Conservation (phyloP, 2,888 invertebrate genomes). For the Monoplex corrugatus region DNA sequence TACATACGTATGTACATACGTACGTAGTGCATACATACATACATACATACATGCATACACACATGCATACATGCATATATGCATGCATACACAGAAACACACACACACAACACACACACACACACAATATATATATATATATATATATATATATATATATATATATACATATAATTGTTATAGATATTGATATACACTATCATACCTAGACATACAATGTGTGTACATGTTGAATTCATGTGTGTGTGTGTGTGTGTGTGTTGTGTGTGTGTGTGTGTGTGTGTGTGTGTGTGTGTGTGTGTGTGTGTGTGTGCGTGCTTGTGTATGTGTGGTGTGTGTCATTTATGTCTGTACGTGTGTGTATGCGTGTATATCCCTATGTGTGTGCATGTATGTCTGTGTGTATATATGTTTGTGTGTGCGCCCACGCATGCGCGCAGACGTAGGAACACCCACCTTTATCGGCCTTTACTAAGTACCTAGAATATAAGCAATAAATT, state of each 20-base stretch:
- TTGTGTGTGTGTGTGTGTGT: neutral
- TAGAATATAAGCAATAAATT: no score
- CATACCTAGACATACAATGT: neutral
- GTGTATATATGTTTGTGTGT: conserved; percentile 24
- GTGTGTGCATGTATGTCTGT: conserved; percentile 20
- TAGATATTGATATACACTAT: neutral
- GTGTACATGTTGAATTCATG: neutral
- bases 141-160: neutral
- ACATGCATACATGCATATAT: neutral
- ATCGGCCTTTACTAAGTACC: neutral
- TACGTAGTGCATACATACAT: neutral
- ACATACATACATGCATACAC: no score
- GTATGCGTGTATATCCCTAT: neutral
- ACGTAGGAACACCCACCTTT: no score
- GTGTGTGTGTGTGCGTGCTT: neutral
- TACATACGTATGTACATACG: conserved; percentile 1
- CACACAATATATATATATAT: neutral
- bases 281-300: neutral
- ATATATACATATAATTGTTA: neutral
- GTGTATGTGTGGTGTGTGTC: neutral
- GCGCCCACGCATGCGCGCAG: no score
- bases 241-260: neutral
- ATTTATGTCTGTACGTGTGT: neutral
- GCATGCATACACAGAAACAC: neutral
- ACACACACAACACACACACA: neutral